Conservation (phyloP, 2,797 vertebrate genomes). For the Eurystomus glaucurus region DNA sequence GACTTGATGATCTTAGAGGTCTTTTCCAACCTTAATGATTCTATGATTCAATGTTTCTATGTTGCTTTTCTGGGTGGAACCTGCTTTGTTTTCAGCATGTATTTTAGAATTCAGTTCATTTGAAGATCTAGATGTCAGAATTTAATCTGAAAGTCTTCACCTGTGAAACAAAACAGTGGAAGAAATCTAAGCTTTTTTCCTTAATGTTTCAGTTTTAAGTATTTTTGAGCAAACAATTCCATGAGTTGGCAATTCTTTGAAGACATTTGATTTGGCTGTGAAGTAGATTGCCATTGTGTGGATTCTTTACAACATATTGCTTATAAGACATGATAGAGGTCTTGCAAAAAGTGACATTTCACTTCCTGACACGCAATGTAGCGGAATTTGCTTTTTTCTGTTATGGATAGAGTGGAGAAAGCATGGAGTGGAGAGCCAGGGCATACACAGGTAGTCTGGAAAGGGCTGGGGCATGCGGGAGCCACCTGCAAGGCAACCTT, state of each 20-base stretch:
- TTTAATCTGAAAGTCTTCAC: not conserved
- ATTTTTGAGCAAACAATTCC: not conserved
- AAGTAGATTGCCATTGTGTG: not conserved
- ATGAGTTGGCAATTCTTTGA: not conserved
- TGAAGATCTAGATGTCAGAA: not conserved
- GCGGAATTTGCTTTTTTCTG: not conserved
- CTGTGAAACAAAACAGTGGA: not conserved
- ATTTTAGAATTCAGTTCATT: not conserved
- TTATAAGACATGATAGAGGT: not conserved
- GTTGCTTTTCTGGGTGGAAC: not conserved
- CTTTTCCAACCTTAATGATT: no score
- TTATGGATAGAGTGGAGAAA: not conserved
- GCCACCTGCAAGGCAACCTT: fast-evolving
- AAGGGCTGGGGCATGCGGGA: not conserved
- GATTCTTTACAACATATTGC: not conserved
- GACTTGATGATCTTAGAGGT: no score
- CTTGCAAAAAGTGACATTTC: not conserved
- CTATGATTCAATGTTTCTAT: no score
- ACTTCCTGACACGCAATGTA: not conserved
- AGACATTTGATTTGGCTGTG: not conserved
- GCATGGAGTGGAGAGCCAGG: not conserved
- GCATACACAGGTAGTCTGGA: not conserved
- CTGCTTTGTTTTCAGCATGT: not conserved
- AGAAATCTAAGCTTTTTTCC: not conserved
- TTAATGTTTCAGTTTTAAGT: not conserved